Conservation (phyloP, 2,888 invertebrate genomes). For the Rotaria macrura region DNA sequence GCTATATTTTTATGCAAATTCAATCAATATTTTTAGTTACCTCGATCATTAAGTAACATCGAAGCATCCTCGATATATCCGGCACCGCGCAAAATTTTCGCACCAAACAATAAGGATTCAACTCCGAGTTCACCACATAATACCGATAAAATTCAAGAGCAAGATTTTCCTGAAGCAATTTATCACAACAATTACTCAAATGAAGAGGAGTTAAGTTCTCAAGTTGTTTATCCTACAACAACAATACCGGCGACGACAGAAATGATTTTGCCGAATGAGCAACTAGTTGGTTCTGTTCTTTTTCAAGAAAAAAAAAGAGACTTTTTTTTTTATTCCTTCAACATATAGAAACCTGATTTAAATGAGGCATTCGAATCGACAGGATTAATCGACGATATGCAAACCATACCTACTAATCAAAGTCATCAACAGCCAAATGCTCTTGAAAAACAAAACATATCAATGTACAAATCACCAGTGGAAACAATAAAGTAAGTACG, state of each 20-base stretch:
- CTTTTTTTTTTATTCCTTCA: background rate
- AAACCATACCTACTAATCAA: background rate
- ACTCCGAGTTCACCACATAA: background rate
- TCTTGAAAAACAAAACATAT: background rate
- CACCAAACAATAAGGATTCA: background rate
- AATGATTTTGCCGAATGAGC: background rate
- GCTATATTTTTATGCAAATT: background rate
- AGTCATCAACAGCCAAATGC: background rate
- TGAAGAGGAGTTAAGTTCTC: background rate
- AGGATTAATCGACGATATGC: background rate
- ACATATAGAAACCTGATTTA: background rate
- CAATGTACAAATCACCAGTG: background rate
- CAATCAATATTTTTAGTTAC: background rate
- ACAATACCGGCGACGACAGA: background rate
- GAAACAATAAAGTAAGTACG: background rate
- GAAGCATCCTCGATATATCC: background rate
- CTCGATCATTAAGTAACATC: slow-evolving; percentile 1
- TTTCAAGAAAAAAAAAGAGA: background rate
- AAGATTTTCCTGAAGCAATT: background rate
- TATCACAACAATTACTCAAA: background rate
- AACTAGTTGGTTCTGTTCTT: background rate
- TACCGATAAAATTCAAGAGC: background rate
- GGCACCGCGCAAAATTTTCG: background rate
- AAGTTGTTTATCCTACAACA: background rate
- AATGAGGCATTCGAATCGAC: background rate